Percentiles rank a stretch among this genome's conserved stretches.
These are phyloP conservation scores for Brachypalpus laphriformis DNA, from an alignment of 2,888 invertebrate species.

Conservation along the genomic window DNA sequence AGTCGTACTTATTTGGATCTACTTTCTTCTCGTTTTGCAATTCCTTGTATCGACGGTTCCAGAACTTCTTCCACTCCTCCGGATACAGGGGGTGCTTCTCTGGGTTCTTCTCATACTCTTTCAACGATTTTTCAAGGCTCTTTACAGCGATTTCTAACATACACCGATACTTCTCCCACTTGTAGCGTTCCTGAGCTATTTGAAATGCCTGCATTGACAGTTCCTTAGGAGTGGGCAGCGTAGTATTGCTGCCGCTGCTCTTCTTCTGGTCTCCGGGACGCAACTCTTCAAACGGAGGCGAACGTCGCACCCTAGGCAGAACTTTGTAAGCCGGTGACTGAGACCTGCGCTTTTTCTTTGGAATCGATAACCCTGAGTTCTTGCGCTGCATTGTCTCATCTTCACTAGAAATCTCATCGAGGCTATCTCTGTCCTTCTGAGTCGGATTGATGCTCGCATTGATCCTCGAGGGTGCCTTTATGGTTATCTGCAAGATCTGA, in stretches of 20 bases:
- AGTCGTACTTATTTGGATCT: constrained; percentile 91
- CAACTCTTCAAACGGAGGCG: constrained; percentile 76
- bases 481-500: constrained; percentile 67
- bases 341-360: constrained; percentile 76
- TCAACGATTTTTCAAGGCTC: constrained; percentile 86
- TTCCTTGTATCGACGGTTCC: constrained; percentile 92
- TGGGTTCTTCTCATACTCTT: constrained; percentile 92
- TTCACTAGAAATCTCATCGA: constrained; percentile 78
- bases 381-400: constrained; percentile 77
- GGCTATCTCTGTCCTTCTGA: constrained; percentile 71
- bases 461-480: constrained; percentile 82
- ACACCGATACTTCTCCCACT: constrained; percentile 84
- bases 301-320: constrained; percentile 76
- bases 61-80: constrained; percentile 95
- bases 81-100: constrained; percentile 94
- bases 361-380: constrained; percentile 77
- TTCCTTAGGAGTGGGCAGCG: constrained; percentile 80
- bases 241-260: not conserved
- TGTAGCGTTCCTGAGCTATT: constrained; percentile 83
- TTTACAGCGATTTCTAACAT: constrained; percentile 81
- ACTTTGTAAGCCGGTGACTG: constrained; percentile 77
- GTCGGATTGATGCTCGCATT: constrained; percentile 41
- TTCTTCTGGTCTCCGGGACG: constrained; percentile 45
- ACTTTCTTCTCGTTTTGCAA: constrained; percentile 86
- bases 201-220: constrained; percentile 80